These are phyloP conservation scores for Thunnus thynnus DNA, from an alignment of 2,113 vertebrate genomes.

Conservation along the genomic window DNA sequence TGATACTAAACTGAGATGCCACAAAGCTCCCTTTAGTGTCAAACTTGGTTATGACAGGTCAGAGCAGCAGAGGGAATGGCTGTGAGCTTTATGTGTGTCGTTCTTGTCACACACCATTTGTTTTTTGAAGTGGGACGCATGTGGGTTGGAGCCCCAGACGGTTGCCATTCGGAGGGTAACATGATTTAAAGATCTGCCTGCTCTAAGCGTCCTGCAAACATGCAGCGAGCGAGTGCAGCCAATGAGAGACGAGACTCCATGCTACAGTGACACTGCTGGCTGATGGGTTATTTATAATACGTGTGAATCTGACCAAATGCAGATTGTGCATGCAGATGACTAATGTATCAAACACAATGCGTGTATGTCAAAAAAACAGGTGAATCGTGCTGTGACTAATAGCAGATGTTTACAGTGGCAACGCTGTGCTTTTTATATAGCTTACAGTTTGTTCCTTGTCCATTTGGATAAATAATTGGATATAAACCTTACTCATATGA, in stretches of 20 bases:
- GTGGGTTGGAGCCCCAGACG: constrained; percentile 63
- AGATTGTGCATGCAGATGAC: constrained; percentile 82
- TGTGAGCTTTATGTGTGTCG: constrained; percentile 45
- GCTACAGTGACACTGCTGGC: constrained; percentile 60
- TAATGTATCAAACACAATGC: constrained; percentile 77
- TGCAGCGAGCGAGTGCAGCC: constrained; percentile 47
- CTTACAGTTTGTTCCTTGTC: constrained; percentile 40
- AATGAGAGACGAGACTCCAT: constrained; percentile 57
- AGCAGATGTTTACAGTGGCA: constrained; percentile 68
- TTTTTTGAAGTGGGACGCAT: constrained; percentile 64
- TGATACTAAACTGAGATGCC: constrained; percentile 17
- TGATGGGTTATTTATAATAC: constrained; percentile 77
- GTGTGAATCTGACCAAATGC: constrained; percentile 83
- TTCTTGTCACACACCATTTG: constrained; percentile 67
- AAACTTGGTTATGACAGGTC: constrained; percentile 39
- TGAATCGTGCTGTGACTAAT: constrained; percentile 76
- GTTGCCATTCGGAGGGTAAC: constrained; percentile 52
- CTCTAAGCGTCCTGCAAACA: constrained; percentile 55
- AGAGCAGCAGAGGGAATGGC: constrained; percentile 42
- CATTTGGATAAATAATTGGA: constrained; percentile 40
- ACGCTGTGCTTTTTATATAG: constrained; percentile 38
- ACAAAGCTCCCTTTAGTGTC: constrained; percentile 17
- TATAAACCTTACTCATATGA: constrained; percentile 17
- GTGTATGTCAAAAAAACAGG: constrained; percentile 67
- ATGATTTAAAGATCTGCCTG: constrained; percentile 71